Evolutionary conservation across 92 coral and sea anemone species (phyloP), one percentile per base, ranked within the genome.

Genomic region (Epizoanthus scotinus): DNA sequence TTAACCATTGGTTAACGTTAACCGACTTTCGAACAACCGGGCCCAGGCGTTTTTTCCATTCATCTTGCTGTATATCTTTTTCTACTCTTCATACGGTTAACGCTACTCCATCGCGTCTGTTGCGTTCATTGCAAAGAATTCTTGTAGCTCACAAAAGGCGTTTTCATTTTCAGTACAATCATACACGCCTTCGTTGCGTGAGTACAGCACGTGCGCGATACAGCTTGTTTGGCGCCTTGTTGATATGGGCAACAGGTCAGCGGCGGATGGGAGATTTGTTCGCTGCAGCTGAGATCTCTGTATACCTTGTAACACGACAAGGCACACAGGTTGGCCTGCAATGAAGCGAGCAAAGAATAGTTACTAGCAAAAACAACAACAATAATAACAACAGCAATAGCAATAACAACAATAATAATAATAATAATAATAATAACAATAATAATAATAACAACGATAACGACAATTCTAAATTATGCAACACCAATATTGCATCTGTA

Each of bases 141-240:
- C n/a, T 38, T 29, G 69, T 27, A 63, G 14, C 19, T 15, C 17
- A 15, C 20, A 22, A 14, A 63, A 63, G 8, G 69, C 69, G 29
- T 63, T 27, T 17, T 63, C 44, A 15, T 63, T 63, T 38, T 63
- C 69, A 28, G 14, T 14, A 63, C 69, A 63, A 6, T 63, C 19
- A 24, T 63, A 63, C 29, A 63, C 69, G 26, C 69, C 69, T 63
- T 63, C 69, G 15, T 18, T 63, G 22, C 69, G 69, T 63, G 69
- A 63, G 2, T 63, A 63, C 19, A 63, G 19, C 17, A 63, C 20
- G 22, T 63, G 69, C 17, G 69, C 69, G 36, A 29, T 13, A 29
- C 69, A 63, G 17, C 69, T 29, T 13, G 42, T 17, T 19, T 19
- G 69, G 15, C 20, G 22, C 14, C 25, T 63, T 15, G 69, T 63